Conservation (phyloP, 2,113 vertebrate species). For the Candoia aspera region DNA sequence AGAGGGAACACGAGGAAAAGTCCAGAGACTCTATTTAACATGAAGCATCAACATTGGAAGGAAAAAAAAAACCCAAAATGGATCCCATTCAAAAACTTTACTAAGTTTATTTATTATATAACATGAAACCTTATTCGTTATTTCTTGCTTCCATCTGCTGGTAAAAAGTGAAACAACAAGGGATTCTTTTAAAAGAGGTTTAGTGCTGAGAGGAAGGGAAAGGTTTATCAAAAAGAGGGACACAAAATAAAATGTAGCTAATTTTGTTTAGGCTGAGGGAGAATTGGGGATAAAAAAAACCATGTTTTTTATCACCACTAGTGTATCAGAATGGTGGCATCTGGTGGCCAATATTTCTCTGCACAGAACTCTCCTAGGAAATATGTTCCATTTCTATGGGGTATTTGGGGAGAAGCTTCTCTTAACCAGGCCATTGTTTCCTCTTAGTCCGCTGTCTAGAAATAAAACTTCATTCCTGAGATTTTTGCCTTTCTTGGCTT, state of each 20-base stretch:
- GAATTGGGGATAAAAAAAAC: not conserved
- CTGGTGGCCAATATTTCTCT: not conserved
- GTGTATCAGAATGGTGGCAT: not conserved
- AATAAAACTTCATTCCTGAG: not conserved
- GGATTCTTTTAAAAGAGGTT: not conserved
- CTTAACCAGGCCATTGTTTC: not conserved
- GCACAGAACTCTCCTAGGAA: not conserved
- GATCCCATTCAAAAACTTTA: not conserved
- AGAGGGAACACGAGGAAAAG: not conserved
- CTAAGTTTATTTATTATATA: not conserved
- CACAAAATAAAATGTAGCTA: not conserved
- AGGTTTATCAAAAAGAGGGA: not conserved
- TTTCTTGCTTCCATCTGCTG: slow-evolving; percentile 78
- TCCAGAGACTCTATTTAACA: slow-evolving; percentile 33
- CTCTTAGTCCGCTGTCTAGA: not conserved
- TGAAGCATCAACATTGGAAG: slow-evolving; percentile 46
- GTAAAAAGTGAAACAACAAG: slow-evolving; percentile 56
- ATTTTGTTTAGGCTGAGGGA: not conserved
- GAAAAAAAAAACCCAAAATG: slow-evolving; percentile 18
- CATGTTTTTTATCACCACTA: not conserved
- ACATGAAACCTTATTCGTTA: slow-evolving; percentile 30
- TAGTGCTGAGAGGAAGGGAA: not conserved
- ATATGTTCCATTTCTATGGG: not conserved
- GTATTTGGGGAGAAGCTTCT: not conserved
- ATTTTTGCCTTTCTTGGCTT: not conserved